Conservation (phyloP, 2,888 invertebrate species). For the Leucoma salicis region DNA sequence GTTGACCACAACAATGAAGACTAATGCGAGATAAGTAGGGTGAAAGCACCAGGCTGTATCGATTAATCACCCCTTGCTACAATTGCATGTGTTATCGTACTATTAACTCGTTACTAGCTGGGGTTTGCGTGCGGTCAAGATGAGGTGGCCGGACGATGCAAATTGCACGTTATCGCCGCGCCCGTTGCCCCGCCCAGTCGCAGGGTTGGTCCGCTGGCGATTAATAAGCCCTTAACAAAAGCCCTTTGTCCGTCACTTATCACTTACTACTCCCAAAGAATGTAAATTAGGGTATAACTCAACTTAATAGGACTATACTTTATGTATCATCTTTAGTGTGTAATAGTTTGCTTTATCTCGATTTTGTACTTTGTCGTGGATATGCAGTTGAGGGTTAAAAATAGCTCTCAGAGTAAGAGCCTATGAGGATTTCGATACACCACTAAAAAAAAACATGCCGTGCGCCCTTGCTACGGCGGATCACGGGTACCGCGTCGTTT, state of each 20-base stretch:
- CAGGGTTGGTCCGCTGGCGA: constrained; percentile 30
- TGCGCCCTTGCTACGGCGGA: no score
- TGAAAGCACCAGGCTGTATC: no score
- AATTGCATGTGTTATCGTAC: constrained; percentile 41
- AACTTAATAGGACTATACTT: constrained; percentile 3
- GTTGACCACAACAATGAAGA: no score
- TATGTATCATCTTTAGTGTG: no score
- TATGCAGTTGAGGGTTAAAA: no score
- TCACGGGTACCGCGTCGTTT: no score
- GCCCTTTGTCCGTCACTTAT: constrained; percentile 20
- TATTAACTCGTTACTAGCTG: constrained; percentile 33
- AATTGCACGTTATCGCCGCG: constrained; percentile 38
- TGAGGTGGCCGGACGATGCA: constrained; percentile 34
- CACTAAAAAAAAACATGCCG: no score
- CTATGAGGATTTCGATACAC: no score
- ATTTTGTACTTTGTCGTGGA: no score
- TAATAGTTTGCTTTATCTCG: no score
- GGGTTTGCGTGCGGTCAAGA: constrained; percentile 36
- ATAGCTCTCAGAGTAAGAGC: no score
- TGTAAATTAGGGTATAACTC: constrained; percentile 11
- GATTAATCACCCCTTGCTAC: constrained; percentile 33
- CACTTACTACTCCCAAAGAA: constrained; percentile 10
- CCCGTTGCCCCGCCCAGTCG: constrained; percentile 30
- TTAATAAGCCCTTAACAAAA: constrained; percentile 33
- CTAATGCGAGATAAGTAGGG: no score